These are phyloP conservation scores for Potorous gilbertii DNA, from an alignment of 2,797 vertebrate species.

Conservation along the genomic window DNA sequence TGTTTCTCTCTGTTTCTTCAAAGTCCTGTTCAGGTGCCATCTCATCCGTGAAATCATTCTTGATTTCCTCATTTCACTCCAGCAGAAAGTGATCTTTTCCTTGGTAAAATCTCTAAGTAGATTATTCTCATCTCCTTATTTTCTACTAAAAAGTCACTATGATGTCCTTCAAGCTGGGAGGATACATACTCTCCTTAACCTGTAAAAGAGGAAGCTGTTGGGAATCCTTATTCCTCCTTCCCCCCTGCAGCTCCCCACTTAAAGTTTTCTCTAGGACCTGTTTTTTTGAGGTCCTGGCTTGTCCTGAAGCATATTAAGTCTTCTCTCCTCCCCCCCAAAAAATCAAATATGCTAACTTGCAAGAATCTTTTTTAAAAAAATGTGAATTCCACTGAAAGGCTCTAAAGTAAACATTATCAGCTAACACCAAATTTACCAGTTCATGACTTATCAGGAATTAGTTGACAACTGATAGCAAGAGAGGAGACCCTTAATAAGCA, in stretches of 20 bases:
- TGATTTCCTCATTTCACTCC: not conserved
- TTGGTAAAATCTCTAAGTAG: not conserved
- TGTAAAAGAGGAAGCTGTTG: not conserved
- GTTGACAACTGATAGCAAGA: not conserved
- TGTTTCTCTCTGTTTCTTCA: not conserved
- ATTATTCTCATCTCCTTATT: not conserved
- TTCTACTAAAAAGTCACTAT: not conserved
- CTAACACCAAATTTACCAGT: not conserved
- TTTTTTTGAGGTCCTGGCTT: not conserved
- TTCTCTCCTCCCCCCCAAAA: not conserved
- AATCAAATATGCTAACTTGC: not conserved
- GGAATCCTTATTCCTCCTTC: not conserved
- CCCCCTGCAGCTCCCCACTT: accelerated
- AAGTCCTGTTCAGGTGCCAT: not conserved
- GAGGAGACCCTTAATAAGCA: not conserved
- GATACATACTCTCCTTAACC: not conserved
- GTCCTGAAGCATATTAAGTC: not conserved
- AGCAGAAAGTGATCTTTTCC: not conserved
- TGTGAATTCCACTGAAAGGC: not conserved
- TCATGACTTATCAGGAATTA: not conserved
- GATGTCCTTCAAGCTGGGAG: not conserved
- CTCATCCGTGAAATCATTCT: not conserved
- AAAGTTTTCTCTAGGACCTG: not conserved
- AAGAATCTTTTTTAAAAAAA: not conserved
- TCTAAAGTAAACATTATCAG: not conserved